Evolutionary conservation across 2,113 vertebrate species (phyloP).

Genomic region (Phyllopteryx taeniolatus): DNA sequence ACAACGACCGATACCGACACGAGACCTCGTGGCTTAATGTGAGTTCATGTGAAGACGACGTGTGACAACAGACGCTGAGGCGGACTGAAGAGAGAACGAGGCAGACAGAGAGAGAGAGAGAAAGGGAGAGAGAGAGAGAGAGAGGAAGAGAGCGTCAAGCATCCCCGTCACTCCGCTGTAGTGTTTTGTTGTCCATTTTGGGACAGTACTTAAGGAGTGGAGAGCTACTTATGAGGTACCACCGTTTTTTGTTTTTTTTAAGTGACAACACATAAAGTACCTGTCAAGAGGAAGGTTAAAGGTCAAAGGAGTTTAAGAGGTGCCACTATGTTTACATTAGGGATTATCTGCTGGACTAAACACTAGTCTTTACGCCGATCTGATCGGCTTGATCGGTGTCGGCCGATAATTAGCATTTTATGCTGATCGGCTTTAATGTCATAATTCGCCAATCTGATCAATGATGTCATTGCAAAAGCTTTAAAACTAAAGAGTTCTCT

Average conservation of each 20-base stretch:
- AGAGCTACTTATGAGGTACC: slow-evolving; percentile 40
- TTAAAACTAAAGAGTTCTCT: too few species aligned
- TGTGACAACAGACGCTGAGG: slow-evolving; percentile 59
- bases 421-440: too few species aligned
- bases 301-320: background rate
- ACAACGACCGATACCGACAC: slow-evolving; percentile 76
- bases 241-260: slow-evolving; percentile 20
- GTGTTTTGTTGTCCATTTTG: slow-evolving; percentile 56
- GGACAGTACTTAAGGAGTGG: slow-evolving; percentile 43
- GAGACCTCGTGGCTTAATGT: slow-evolving; percentile 65
- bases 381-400: too few species aligned
- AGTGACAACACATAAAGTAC: slow-evolving; percentile 42
- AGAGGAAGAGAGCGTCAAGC: slow-evolving; percentile 33
- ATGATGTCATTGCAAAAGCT: too few species aligned
- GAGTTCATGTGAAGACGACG: slow-evolving; percentile 64
- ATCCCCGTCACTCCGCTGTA: slow-evolving; percentile 75
- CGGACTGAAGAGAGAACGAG: slow-evolving; percentile 38
- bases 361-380: background rate
- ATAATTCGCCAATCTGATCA: too few species aligned
- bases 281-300: slow-evolving; percentile 45
- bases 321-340: background rate
- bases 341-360: background rate
- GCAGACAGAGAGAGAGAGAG: slow-evolving; percentile 12
- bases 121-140: slow-evolving; percentile 23
- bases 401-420: too few species aligned